Evolutionary conservation across 1,140 invertebrate genomes (phyloP).

Genomic region (Lasaia peninsularis): DNA sequence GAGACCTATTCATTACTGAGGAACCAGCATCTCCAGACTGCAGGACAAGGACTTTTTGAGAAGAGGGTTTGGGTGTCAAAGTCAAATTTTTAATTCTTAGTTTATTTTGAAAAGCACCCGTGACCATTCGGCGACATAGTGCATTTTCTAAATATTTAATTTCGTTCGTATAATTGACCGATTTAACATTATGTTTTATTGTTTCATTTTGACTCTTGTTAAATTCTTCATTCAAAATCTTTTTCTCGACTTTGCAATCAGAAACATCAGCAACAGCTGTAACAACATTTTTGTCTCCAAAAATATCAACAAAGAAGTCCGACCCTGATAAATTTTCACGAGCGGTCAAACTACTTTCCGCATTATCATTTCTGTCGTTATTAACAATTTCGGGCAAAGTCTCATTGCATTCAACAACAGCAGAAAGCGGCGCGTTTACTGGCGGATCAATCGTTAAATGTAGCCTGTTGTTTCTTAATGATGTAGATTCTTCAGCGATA

Average conservation of each 20-base stretch:
- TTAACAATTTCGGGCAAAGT: conserved; percentile 22
- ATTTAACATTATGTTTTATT: conserved; percentile 16
- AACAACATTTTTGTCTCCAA: conserved; percentile 47
- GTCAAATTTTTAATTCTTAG: conserved; percentile 51
- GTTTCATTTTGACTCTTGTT: conserved; percentile 24
- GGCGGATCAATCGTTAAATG: conserved; percentile 44
- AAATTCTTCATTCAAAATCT: not conserved
- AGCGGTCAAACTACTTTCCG: conserved; percentile 22
- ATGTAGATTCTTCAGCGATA: conserved; percentile 35
- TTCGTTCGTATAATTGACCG: conserved; percentile 32
- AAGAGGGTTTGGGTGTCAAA: conserved; percentile 50
- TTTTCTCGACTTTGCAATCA: not conserved
- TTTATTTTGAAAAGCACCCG: conserved; percentile 43
- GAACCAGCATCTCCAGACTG: conserved; percentile 51
- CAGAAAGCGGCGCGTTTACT: conserved; percentile 27
- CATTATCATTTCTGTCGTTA: conserved; percentile 15
- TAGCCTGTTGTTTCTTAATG: conserved; percentile 45
- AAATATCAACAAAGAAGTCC: conserved; percentile 40
- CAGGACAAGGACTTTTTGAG: conserved; percentile 41
- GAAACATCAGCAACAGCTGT: conserved; percentile 41
- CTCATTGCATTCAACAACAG: conserved; percentile 33
- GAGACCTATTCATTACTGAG: conserved; percentile 35
- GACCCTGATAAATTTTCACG: conserved; percentile 33
- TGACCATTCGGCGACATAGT: conserved; percentile 36
- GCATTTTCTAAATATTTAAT: conserved; percentile 42